Evolutionary conservation across 92 coral and sea anemone genomes (phyloP), one percentile per base, ranked within the genome.

Genomic region (Porites rus): DNA sequence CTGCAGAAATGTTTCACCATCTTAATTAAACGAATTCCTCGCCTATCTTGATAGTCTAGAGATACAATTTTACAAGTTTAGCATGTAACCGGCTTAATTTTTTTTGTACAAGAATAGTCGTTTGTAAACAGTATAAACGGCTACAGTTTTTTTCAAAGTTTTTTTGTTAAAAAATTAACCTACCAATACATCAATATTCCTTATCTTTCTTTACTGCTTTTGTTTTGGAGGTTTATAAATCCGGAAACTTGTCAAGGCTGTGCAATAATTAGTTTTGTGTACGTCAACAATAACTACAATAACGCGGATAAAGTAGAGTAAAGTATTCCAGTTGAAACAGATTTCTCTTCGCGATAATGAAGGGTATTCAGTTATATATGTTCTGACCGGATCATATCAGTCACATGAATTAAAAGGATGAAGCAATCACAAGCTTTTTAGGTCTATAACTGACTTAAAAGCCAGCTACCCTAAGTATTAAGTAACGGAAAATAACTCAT

Each of bases 181-280:
- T 2, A 56, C 46, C 61, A 56, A 56, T 56, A 62, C 66, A 62
- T 17, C 63, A 59, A 4, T 56, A 56, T 20, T 61, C 51, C 10
- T 76, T 28, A 14, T 31, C 31, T 7, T 8, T 76, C 19, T 4
- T 9, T 4, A 3, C 11, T 12, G 11, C 46, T 46, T 38, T 38
- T 13, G n/a, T 38, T 20, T 8, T 64, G 14, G 46, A 51, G 52
- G 4, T 51, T 52, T 18, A 1, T 20, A 50, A 43, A 6, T 9
- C 20, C 65, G 25, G 68, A 14, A 61, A 38, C 56, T 16, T 10
- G 51, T 13, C 68, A 69, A n/a, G 21, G 67, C 11, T 52, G 52
- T 58, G 66, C 16, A 71, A 38, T 71, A 81, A 81, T 81, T 81
- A 59, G 66, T 7, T 31, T 70, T 81, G 16, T 53, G 61, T 81